Conservation (phyloP, 2,888 invertebrate species). For the Chloroclystis v-ata region DNA sequence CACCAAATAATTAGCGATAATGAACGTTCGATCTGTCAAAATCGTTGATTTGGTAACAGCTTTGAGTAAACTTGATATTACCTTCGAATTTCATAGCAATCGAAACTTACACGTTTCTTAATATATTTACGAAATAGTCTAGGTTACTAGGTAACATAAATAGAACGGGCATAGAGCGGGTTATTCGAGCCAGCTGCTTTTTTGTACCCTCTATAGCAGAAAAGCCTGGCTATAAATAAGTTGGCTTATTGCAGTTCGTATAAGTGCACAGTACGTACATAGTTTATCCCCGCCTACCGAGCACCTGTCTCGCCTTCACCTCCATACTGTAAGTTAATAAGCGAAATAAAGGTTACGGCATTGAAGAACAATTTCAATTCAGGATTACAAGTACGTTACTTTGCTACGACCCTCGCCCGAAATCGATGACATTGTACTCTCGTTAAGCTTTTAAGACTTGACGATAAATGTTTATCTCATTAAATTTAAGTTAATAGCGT, state of each 20-base stretch:
- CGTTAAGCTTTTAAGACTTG: neutral
- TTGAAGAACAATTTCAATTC: constrained; percentile 15
- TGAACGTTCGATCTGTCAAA: constrained; percentile 52
- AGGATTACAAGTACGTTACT: neutral
- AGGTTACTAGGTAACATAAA: constrained; percentile 15
- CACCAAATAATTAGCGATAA: neutral
- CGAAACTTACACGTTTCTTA: constrained; percentile 48
- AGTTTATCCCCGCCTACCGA: constrained; percentile 37
- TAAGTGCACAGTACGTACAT: constrained; percentile 29
- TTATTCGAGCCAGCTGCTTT: constrained; percentile 35
- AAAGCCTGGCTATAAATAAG: constrained; percentile 59
- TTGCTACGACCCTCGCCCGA: neutral
- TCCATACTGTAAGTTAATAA: constrained; percentile 30
- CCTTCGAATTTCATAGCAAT: constrained; percentile 55
- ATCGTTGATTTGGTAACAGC: constrained; percentile 62
- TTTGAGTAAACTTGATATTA: constrained; percentile 65
- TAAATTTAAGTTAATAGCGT: too few relatives aligned
- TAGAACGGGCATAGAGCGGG: constrained; percentile 5
- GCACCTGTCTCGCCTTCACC: constrained; percentile 56
- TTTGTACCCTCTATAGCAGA: constrained; percentile 21
- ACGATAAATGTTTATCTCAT: too few relatives aligned
- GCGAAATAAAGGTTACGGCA: constrained; percentile 22
- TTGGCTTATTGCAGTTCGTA: constrained; percentile 50
- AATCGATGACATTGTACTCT: constrained; percentile 2
- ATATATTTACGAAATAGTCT: constrained; percentile 32